These are phyloP conservation scores for Andrena cerasifolii DNA, from an alignment of 1,140 invertebrate genomes.

Conservation along the genomic window DNA sequence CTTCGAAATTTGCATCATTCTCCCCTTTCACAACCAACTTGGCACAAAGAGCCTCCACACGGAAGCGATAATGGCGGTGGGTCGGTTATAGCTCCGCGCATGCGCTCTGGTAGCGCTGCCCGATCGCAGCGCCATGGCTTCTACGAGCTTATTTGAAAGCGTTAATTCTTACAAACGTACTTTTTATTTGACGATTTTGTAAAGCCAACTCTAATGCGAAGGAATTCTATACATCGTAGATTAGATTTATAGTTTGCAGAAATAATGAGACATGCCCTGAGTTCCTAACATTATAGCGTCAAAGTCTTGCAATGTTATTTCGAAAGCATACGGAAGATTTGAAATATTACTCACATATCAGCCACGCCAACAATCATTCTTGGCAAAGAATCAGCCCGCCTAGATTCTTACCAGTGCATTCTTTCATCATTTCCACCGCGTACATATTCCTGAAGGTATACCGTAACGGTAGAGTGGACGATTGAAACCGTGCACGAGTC, in stretches of 20 bases:
- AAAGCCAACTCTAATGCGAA: neutral
- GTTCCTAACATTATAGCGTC: neutral
- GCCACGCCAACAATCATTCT: no score
- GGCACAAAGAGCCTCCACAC: constrained; percentile 55
- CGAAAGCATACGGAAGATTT: neutral
- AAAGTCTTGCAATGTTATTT: neutral
- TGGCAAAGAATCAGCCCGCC: no score
- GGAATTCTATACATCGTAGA: neutral
- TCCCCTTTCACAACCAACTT: constrained; percentile 21
- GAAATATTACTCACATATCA: neutral
- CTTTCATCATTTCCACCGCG: neutral
- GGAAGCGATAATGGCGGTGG: constrained; percentile 45
- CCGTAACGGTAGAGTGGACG: no score
- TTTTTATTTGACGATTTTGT: neutral
- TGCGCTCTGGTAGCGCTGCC: neutral
- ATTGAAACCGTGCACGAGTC: neutral
- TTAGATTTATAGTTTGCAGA: neutral
- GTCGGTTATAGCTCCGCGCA: constrained; percentile 14
- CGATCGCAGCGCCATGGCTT: constrained; percentile 14
- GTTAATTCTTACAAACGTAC: neutral
- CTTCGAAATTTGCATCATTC: constrained; percentile 35
- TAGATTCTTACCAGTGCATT: no score
- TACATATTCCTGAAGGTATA: no score
- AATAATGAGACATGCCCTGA: neutral
- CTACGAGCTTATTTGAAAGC: neutral